Evolutionary conservation across 2,888 invertebrate genomes (phyloP).

Genomic region (Marasmarcha lunaedactyla): DNA sequence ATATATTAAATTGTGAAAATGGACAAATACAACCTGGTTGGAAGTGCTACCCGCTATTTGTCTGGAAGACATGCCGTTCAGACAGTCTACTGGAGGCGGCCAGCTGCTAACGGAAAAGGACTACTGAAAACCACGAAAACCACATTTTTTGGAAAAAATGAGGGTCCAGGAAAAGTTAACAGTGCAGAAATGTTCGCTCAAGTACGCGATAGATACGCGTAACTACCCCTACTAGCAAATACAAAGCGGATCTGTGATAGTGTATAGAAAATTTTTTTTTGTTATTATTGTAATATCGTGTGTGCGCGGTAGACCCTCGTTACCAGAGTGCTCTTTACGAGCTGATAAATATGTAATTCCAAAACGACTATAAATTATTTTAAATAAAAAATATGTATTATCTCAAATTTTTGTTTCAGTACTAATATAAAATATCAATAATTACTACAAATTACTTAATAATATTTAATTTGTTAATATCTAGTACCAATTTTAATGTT

Average conservation of each 20-base stretch:
- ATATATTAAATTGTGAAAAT: slow-evolving; percentile 20
- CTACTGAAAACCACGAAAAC: slow-evolving; percentile 69
- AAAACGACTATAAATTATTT: no score
- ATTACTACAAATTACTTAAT: no score
- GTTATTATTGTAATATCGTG: no score
- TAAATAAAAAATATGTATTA: no score
- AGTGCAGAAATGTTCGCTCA: slow-evolving; percentile 57
- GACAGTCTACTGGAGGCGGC: slow-evolving; percentile 80
- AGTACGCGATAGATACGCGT: slow-evolving; percentile 53
- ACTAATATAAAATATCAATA: no score
- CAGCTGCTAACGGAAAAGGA: slow-evolving; percentile 52
- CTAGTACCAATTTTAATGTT: no score
- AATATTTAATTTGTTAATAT: no score
- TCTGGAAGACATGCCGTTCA: slow-evolving; percentile 80
- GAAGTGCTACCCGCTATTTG: slow-evolving; percentile 78
- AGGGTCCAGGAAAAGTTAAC: slow-evolving; percentile 49
- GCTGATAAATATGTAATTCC: no score
- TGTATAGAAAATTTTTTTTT: slow-evolving; percentile 7
- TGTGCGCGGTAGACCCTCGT: no score
- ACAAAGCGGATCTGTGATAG: slow-evolving; percentile 12
- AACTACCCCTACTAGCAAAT: slow-evolving; percentile 8
- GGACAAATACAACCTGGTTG: slow-evolving; percentile 72
- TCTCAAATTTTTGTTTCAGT: no score
- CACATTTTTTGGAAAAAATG: slow-evolving; percentile 69
- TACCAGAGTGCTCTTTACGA: no score